These are phyloP conservation scores for Gymnothorax javanicus DNA, from an alignment of 2,797 vertebrate species.

Conservation along the genomic window DNA sequence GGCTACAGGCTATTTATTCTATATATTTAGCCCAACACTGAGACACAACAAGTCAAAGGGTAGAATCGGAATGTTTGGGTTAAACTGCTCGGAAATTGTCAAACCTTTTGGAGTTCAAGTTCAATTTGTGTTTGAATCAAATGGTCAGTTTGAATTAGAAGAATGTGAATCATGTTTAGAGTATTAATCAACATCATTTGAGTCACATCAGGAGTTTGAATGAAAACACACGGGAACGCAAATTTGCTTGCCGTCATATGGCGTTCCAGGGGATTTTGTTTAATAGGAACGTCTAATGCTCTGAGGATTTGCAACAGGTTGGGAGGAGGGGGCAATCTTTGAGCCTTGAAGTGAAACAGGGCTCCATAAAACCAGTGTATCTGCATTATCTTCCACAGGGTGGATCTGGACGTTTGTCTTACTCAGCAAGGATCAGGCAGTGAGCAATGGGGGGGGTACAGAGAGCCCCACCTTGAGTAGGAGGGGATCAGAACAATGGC, in stretches of 20 bases:
- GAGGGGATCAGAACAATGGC: constrained; percentile 1
- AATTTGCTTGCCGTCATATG: not conserved
- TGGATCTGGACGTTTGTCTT: not conserved
- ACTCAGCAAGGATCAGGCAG: not conserved
- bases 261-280: not conserved
- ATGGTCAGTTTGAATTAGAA: not conserved
- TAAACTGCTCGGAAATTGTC: no score
- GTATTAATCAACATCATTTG: no score
- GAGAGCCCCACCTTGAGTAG: not conserved
- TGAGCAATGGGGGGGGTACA: not conserved
- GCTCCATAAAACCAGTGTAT: no score
- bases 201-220: not conserved
- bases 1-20: not conserved
- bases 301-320: not conserved
- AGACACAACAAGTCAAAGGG: not conserved
- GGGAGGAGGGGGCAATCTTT: not conserved
- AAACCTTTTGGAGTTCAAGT: not conserved
- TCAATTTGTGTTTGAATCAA: not conserved
- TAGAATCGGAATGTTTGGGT: no score
- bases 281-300: not conserved
- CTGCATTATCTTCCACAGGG: not conserved
- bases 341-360: not conserved
- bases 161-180: not conserved
- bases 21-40: not conserved
- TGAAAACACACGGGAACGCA: not conserved